These are phyloP conservation scores for Beris morrisii DNA, from an alignment of 2,888 invertebrate species.

Conservation along the genomic window DNA sequence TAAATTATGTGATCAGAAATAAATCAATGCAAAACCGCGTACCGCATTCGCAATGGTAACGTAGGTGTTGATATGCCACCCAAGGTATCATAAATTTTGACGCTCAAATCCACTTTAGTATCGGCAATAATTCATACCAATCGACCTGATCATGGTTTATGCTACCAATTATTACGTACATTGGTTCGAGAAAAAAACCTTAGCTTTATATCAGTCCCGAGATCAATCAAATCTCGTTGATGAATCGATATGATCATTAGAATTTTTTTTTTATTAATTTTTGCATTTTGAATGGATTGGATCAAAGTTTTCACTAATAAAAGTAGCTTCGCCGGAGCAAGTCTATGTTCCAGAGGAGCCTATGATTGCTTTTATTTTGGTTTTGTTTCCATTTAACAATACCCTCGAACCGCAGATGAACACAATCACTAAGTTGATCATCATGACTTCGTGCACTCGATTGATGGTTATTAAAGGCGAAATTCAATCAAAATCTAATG, in stretches of 20 bases:
- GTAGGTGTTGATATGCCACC: slow-evolving; percentile 31
- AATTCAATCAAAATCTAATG: slow-evolving; percentile 29
- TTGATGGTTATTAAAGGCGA: slow-evolving; percentile 26
- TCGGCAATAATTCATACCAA: slow-evolving; percentile 24
- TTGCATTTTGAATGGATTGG: no score
- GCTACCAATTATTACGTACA: slow-evolving; percentile 4
- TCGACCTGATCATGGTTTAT: slow-evolving; percentile 23
- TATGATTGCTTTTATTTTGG: slow-evolving; percentile 7
- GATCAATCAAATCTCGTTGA: slow-evolving; percentile 16
- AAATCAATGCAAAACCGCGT: slow-evolving; percentile 22
- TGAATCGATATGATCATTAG: slow-evolving; percentile 2
- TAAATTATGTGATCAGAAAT: slow-evolving; percentile 25
- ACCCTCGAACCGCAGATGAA: slow-evolving; percentile 19
- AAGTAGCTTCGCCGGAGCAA: no score
- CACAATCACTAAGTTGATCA: slow-evolving; percentile 24
- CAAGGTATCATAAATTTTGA: slow-evolving; percentile 25
- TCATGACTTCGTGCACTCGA: slow-evolving; percentile 22
- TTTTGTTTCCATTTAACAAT: slow-evolving; percentile 16
- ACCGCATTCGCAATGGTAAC: slow-evolving; percentile 11
- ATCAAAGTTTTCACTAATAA: no score
- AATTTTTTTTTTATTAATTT: slow-evolving; percentile 1
- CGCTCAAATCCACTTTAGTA: slow-evolving; percentile 9
- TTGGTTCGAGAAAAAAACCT: slow-evolving; percentile 1
- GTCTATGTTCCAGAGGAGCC: no score
- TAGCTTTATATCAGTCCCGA: neutral